Conservation (phyloP, 2,888 invertebrate genomes). For the Euplagia quadripunctaria region DNA sequence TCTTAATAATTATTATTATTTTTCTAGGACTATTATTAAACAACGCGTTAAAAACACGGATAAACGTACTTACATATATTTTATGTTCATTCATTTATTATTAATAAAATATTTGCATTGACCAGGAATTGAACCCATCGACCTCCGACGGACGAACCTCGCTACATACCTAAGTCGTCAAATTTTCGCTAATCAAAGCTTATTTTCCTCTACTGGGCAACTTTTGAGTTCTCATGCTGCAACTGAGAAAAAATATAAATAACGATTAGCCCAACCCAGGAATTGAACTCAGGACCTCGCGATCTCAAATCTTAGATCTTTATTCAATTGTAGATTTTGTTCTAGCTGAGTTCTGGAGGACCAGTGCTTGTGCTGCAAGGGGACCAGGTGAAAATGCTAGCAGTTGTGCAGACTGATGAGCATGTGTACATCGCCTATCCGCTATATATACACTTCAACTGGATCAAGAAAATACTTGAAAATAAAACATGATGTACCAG, state of each 20-base stretch:
- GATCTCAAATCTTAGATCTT: neutral
- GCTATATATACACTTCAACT: constrained; percentile 39
- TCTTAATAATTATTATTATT: neutral
- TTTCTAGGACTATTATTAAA: too few relatives aligned
- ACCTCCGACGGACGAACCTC: too few relatives aligned
- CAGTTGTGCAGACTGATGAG: constrained; percentile 52
- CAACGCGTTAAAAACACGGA: neutral
- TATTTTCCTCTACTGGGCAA: too few relatives aligned
- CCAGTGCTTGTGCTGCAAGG: constrained; percentile 40
- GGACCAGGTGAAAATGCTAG: constrained; percentile 45
- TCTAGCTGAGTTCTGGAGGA: constrained; percentile 48
- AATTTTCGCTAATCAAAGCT: too few relatives aligned
- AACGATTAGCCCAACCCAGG: too few relatives aligned
- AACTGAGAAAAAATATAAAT: too few relatives aligned
- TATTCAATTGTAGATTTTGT: neutral
- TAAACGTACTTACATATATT: neutral
- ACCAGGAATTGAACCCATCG: too few relatives aligned
- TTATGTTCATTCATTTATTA: too few relatives aligned
- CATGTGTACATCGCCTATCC: constrained; percentile 47
- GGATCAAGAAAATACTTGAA: constrained; percentile 42
- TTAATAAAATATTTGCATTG: too few relatives aligned
- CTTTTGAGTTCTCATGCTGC: too few relatives aligned
- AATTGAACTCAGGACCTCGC: too few relatives aligned
- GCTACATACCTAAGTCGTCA: too few relatives aligned
- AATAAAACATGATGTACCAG: constrained; percentile 29